phyloP scores from a whole-genome alignment of 2,113 vertebrate genomes.

The Thermophis baileyi region DNA sequence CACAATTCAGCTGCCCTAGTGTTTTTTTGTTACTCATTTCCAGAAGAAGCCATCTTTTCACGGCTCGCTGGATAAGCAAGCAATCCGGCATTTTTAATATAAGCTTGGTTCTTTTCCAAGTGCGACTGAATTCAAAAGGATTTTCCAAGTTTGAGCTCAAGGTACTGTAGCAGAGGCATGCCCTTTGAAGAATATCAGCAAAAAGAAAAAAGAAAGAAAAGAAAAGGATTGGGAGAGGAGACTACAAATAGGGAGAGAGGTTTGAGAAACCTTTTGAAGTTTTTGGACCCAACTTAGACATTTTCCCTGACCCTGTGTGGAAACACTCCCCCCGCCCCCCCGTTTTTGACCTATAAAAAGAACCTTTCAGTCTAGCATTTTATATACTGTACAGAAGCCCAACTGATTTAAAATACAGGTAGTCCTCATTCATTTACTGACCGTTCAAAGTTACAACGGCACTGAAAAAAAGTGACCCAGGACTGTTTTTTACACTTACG shows the following conservation, averaged over 20 bases:
- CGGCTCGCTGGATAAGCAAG: constrained; percentile 61
- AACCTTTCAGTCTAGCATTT: not conserved
- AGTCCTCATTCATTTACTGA: too few species aligned
- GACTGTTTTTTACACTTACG: too few species aligned
- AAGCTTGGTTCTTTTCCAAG: constrained; percentile 57
- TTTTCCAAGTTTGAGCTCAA: constrained; percentile 45
- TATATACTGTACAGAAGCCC: not conserved
- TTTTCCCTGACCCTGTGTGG: not conserved
- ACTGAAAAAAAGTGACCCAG: too few species aligned
- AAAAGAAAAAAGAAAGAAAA: not conserved
- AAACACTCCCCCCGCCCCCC: not conserved
- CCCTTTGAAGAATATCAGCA: not conserved
- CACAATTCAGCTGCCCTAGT: constrained; percentile 4
- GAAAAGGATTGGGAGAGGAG: constrained; percentile 19
- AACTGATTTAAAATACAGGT: not conserved
- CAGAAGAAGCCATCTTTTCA: constrained; percentile 51
- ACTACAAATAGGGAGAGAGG: constrained; percentile 16
- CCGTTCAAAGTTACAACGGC: too few species aligned
- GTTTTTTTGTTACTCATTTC: constrained; percentile 35
- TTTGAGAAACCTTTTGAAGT: constrained; percentile 4
- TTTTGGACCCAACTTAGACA: too few species aligned
- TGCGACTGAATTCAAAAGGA: constrained; percentile 46
- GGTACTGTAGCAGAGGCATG: constrained; percentile 42
- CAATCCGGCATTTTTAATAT: constrained; percentile 62
- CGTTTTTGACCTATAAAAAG: not conserved